These are phyloP conservation scores for Melieria crassipennis DNA, from an alignment of 2,888 invertebrate genomes.

Conservation along the genomic window DNA sequence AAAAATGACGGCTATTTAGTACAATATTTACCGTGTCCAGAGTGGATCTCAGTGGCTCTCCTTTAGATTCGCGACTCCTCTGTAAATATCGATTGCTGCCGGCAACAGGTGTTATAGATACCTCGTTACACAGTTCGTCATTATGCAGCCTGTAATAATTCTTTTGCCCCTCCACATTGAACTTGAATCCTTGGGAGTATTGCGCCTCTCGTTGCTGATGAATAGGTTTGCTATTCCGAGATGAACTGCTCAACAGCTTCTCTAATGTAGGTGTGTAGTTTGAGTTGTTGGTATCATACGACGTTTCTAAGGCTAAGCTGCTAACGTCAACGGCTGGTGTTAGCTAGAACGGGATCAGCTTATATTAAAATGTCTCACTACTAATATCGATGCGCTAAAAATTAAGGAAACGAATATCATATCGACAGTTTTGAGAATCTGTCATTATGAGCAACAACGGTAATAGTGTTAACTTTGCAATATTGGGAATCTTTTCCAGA, in stretches of 20 bases:
- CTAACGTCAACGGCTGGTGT: conserved; percentile 12
- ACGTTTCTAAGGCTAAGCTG: conserved; percentile 13
- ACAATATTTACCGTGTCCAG: conserved; percentile 20
- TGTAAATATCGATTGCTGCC: conserved; percentile 22
- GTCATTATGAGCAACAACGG: too few relatives aligned
- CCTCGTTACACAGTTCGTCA: conserved; percentile 28
- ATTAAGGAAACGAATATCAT: too few relatives aligned
- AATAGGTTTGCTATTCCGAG: conserved; percentile 11
- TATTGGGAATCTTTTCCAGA: too few relatives aligned
- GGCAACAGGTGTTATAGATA: conserved; percentile 30
- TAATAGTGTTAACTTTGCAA: too few relatives aligned
- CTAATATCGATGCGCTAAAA: too few relatives aligned
- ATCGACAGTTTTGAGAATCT: too few relatives aligned
- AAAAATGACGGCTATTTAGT: not conserved
- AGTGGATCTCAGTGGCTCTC: conserved; percentile 19
- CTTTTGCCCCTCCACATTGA: conserved; percentile 24
- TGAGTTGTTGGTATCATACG: conserved; percentile 15
- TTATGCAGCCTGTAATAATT: conserved; percentile 26
- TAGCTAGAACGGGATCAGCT: not conserved
- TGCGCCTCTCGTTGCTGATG: conserved; percentile 10
- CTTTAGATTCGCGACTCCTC: conserved; percentile 15
- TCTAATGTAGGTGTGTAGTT: conserved; percentile 31
- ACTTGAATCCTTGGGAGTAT: conserved; percentile 25
- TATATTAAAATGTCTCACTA: not conserved
- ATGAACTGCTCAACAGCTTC: conserved; percentile 25